Evolutionary conservation across 1,140 invertebrate genomes (phyloP), one percentile per base, ranked within the genome.

Genomic region (Anoplophora glabripennis): DNA sequence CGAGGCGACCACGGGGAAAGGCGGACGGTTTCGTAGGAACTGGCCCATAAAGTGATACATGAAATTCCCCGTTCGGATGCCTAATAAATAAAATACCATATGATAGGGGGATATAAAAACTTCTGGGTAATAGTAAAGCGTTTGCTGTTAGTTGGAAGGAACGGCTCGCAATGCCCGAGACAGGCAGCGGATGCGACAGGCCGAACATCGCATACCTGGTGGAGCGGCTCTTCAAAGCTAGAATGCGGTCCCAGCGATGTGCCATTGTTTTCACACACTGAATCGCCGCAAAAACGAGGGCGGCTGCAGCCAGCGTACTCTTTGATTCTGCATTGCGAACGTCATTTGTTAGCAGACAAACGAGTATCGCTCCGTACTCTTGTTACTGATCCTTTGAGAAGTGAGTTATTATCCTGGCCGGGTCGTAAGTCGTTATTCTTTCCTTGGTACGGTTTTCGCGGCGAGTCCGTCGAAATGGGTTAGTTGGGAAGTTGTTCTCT

Each of bases 231-330:
- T 63, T 64, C 67, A 71, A 71, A 71, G 69, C 28, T 58, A 72
- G 70, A 72, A 72, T 72, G 68, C 65, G 68, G 70, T 67, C 70
- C 60, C 63, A 34, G 47, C 65, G 65, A 72, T 70, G 65, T 70
- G 70, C 70, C 70, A 72, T 72, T 72, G 70, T 72, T 72, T 72
- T 72, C 70, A 69, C 70, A 72, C 70, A 70, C 70, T 55, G 67
- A 64, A 67, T 66, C 65, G 63, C 53, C 49, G 70, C 70, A 72
- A 72, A 72, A 72, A 72, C 68, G 57, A 66, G 67, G 66, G 67
- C 70, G 68, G 65, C 68, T 53, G 57, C 59, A 60, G 62, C 52
- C 64, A 59, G 59, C 52, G 64, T 49, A 64, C 70, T 66, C 70
- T 72, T 72, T 71, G 69, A 71, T 71, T 68, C 62, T n/a, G 58